Conservation (phyloP, 1,140 invertebrate species). For the Helicoverpa armigera region DNA sequence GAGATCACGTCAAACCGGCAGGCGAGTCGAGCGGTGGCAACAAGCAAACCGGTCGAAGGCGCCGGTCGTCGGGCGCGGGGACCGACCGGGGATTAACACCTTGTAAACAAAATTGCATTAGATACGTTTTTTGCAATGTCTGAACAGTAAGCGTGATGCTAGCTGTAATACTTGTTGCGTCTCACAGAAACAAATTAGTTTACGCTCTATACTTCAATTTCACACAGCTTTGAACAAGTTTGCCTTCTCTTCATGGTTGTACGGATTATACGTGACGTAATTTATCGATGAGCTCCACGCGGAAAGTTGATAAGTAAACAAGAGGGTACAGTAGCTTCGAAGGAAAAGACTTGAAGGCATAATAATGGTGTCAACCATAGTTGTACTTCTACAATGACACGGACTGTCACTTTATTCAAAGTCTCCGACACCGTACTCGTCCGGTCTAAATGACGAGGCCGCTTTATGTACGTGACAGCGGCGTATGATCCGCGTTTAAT, state of each 20-base stretch:
- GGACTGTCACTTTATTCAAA: conserved; percentile 44
- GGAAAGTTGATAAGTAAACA: conserved; percentile 30
- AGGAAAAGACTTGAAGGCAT: conserved; percentile 24
- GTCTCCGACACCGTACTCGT: conserved; percentile 11
- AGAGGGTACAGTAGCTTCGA: neutral
- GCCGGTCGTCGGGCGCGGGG: conserved; percentile 74
- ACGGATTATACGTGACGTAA: conserved; percentile 28
- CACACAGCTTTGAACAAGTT: conserved; percentile 19
- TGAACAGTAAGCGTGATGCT: neutral
- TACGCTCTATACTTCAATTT: conserved; percentile 30
- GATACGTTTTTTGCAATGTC: conserved; percentile 68
- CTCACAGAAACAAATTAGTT: conserved; percentile 3
- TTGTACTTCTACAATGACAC: conserved; percentile 21
- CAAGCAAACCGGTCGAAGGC: conserved; percentile 82
- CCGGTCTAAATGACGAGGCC: conserved; percentile 51
- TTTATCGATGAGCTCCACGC: conserved; percentile 8
- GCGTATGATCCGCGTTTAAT: conserved; percentile 33
- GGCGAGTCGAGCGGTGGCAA: conserved; percentile 77
- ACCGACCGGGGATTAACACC: conserved; percentile 79
- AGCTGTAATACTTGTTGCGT: conserved; percentile 12
- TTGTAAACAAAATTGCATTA: conserved; percentile 84
- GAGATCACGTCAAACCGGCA: conserved; percentile 83
- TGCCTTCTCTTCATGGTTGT: conserved; percentile 3
- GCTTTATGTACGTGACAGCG: conserved; percentile 44
- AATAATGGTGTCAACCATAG: conserved; percentile 4